phyloP scores from a whole-genome alignment of 2,797 vertebrate genomes.

The Spea hammondii region DNA sequence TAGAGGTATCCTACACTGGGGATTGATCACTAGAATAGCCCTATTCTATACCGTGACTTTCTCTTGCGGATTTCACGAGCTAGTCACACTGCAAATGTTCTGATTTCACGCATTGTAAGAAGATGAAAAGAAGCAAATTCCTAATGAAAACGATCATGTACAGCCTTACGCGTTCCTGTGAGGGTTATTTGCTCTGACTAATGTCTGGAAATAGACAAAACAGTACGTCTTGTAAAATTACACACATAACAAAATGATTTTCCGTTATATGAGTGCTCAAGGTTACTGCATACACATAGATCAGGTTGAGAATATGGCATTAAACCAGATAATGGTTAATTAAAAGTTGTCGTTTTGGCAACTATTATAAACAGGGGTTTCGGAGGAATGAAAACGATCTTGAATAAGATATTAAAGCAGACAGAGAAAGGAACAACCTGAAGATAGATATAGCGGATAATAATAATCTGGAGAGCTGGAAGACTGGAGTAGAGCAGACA shows the following conservation, averaged over 20 bases:
- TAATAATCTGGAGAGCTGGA: too few species aligned
- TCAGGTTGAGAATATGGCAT: conserved; percentile 1
- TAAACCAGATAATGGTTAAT: neutral
- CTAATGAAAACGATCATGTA: conserved; percentile 40
- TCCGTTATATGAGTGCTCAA: conserved; percentile 1
- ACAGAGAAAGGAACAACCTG: neutral
- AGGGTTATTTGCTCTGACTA: conserved; percentile 44
- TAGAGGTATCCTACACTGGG: conserved; percentile 31
- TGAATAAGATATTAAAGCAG: neutral
- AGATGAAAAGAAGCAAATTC: conserved; percentile 48
- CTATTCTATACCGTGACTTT: conserved; percentile 23
- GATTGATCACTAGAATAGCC: conserved; percentile 37
- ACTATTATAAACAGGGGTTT: neutral
- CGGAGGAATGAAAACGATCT: neutral
- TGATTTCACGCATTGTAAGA: conserved; percentile 47
- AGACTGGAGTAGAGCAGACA: too few species aligned
- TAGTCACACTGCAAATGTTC: conserved; percentile 44
- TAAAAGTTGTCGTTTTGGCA: neutral
- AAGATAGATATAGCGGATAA: too few species aligned
- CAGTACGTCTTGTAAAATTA: conserved; percentile 38
- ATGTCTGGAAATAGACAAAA: conserved; percentile 41
- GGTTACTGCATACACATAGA: conserved; percentile 18
- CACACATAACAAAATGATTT: conserved; percentile 15
- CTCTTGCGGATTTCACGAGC: conserved; percentile 38
- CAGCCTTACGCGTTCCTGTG: conserved; percentile 10